Conservation (phyloP, 2,113 vertebrate genomes). For the Anthoscopus minutus region DNA sequence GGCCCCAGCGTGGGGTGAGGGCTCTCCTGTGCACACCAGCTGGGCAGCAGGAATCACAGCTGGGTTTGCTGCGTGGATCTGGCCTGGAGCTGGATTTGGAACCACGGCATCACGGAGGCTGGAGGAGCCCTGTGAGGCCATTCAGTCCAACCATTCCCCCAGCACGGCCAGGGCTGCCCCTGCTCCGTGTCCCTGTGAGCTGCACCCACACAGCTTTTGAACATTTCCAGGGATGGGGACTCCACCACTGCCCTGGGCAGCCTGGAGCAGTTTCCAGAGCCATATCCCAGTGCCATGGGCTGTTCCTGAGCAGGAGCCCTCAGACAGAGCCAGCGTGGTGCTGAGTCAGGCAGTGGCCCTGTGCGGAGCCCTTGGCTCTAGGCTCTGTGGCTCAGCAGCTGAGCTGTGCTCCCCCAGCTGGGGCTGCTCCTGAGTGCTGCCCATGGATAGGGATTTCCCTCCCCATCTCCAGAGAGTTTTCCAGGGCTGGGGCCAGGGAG, state of each 20-base stretch:
- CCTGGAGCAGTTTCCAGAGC: background rate
- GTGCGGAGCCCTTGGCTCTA: background rate
- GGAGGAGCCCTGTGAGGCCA: background rate
- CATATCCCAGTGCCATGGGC: rapidly evolving
- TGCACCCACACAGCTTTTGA: background rate
- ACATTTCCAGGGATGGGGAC: background rate
- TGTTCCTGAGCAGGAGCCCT: background rate
- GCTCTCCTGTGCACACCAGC: rapidly evolving
- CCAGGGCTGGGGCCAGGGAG: rapidly evolving
- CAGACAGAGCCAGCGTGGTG: rapidly evolving
- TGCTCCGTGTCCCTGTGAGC: background rate
- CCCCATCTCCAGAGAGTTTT: rapidly evolving
- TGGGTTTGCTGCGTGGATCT: rapidly evolving
- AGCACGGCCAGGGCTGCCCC: background rate
- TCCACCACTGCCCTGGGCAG: background rate
- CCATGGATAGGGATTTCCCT: rapidly evolving
- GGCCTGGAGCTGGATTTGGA: rapidly evolving
- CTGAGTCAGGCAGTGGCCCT: background rate
- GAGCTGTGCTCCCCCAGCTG: background rate
- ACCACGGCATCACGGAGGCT: rapidly evolving
- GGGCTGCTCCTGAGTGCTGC: background rate
- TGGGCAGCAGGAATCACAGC: background rate
- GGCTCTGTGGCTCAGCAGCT: rapidly evolving
- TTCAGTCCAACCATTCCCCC: background rate
- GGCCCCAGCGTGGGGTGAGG: rapidly evolving